A percentile compares a stretch with the other conserved stretches of the same genome.
These are phyloP conservation scores for Poecilus cupreus DNA, from an alignment of 2,888 invertebrate genomes.

Conservation along the genomic window DNA sequence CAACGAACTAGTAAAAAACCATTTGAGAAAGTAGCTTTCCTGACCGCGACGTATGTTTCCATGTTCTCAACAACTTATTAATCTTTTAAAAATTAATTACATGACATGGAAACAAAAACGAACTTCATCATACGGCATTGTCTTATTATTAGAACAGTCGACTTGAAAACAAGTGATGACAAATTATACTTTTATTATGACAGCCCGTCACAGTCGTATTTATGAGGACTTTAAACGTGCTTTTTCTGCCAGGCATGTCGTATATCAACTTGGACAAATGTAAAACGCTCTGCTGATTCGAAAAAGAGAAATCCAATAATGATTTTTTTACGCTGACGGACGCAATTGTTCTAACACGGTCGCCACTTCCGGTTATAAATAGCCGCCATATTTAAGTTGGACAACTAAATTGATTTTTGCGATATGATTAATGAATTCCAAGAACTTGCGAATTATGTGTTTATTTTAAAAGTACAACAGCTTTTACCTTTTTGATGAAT, in stretches of 20 bases:
- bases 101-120: constrained; percentile 17
- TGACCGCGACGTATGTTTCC: not conserved
- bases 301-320: constrained; percentile 28
- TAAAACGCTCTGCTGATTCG: constrained; percentile 25
- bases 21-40: not conserved
- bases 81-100: constrained; percentile 41
- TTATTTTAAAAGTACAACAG: not conserved
- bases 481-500: not conserved
- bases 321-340: constrained; percentile 29
- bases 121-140: constrained; percentile 19
- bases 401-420: constrained; percentile 18
- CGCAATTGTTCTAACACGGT: constrained; percentile 19
- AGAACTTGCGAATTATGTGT: too few relatives aligned
- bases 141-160: constrained; percentile 25
- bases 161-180: constrained; percentile 39
- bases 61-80: not conserved
- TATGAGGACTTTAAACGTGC: constrained; percentile 15
- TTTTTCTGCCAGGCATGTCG: not conserved
- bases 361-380: not conserved
- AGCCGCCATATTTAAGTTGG: constrained; percentile 3
- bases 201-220: constrained; percentile 24
- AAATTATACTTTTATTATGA: constrained; percentile 48
- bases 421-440: not conserved
- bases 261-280: constrained; percentile 21
- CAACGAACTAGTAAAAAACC: not conserved